Evolutionary conservation across 1,140 invertebrate species (phyloP), one percentile per base, ranked within the genome.

Genomic region (Penaeus chinensis): DNA sequence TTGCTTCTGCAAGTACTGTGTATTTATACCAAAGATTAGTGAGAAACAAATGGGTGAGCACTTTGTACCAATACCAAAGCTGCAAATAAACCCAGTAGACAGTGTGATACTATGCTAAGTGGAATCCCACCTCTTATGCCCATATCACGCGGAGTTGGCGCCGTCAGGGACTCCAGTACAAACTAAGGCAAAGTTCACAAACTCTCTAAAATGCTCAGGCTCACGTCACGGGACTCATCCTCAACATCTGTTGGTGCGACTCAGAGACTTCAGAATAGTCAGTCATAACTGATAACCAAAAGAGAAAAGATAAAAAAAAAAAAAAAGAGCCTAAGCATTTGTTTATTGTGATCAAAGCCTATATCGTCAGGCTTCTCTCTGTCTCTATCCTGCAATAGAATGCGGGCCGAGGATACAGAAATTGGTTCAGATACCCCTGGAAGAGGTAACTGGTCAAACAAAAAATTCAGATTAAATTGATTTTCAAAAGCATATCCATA

Each of bases 21-120:
- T 88, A 88, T 84, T 88, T 84, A 88, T 88, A 88, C 87, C 87
- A 88, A 88, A 88, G 87, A 88, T 88, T 88, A 88, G 87, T 84
- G 87, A 88, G 87, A 88, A 87, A 82, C 86, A 82, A 82, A 83
- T 87, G 86, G 86, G 86, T 83, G 77, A 87, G 80, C 80, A 87
- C 74, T 74, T 87, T 87, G 86, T 81, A 87, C 77, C 86, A 77
- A 82, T 82, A 82, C 71, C 80, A 82, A 82, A 82, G 86, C 86
- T 87, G 86, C 86, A 87, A 87, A 81, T 71, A 87, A 87, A 66
- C 86, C 86, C 86, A 87, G 86, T 87, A 65, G 81, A 86, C 65
- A 84, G 87, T 88, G 87, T 88, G 87, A 88, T 88, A 88, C 82
- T 88, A 88, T 84, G 82, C 87, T 88, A 88, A 88, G 87, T 84